Evolutionary conservation across 1,140 invertebrate species (phyloP), one percentile per base, ranked within the genome.

Genomic region (Diprion similis): DNA sequence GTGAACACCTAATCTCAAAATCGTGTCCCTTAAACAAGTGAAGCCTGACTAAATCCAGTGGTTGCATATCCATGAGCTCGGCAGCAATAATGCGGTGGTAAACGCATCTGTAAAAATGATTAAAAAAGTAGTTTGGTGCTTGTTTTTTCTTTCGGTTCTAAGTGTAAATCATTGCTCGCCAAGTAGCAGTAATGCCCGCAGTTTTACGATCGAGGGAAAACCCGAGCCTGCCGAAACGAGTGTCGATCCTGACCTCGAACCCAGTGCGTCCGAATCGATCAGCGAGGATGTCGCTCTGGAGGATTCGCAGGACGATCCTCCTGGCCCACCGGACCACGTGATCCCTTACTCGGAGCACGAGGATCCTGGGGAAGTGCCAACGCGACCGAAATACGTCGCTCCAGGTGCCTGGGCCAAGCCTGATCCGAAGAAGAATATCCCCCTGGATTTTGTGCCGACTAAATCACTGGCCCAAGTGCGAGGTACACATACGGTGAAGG

Each of bases 401-500:
- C 85, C 88, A 48, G 90, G 89, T 1, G 59, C 83, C 47, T 89
- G 90, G 88, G 89, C 89, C 0, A 89, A 87, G 51, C 87, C 85
- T 7, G 68, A 82, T 0, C 78, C 78, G 17, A 83, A 81, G 0
- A 85, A 79, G 75, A 84, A 86, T 48, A 87, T 86, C 6, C 18
- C 83, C 18, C 76, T 84, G 0, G 90, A 91, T 47, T 94, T 94
- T 80, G 89, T 93, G 10, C 93, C 93, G 0, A 87, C 89, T 1
- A 91, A 91, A 83, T 85, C 91, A 74, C 93, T 93, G 75, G 90
- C 92, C 0, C 93, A 94, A 84, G 92, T 93, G 0, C 85, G 93
- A 74, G 89, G 90, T 76, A 90, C 87, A 10, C 90, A 93, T 79
- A 89, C 89, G 0, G 87, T 89, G 24, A 90, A 91, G 80, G 89